Evolutionary conservation across 1,140 invertebrate genomes (phyloP).

Genomic region (Leptinotarsa texana): DNA sequence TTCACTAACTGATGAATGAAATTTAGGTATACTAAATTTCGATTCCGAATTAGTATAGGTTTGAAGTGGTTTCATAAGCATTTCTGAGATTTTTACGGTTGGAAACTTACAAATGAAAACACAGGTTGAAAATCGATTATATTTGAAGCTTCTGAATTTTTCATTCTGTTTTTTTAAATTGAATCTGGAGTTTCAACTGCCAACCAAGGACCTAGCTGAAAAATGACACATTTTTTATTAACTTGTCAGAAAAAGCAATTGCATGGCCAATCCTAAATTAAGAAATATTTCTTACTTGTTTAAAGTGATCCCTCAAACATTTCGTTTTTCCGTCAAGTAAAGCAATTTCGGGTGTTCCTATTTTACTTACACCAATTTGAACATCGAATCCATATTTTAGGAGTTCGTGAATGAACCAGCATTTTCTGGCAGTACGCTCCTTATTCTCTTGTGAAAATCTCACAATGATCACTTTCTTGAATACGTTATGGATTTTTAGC

Average conservation of each 20-base stretch:
- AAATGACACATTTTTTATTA: constrained; percentile 37
- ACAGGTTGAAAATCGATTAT: constrained; percentile 13
- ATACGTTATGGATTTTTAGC: too few species aligned
- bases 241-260: constrained; percentile 72
- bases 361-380: constrained; percentile 95
- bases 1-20: too few species aligned
- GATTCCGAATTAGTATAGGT: too few species aligned
- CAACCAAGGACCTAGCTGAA: constrained; percentile 94
- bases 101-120: too few species aligned
- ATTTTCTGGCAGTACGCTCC: constrained; percentile 94
- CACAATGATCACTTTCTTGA: too few species aligned
- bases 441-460: constrained; percentile 67
- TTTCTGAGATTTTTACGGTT: too few species aligned
- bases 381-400: constrained; percentile 98
- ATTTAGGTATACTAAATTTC: too few species aligned
- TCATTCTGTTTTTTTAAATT: constrained; percentile 71
- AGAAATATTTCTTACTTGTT: constrained; percentile 87
- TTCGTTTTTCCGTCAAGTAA: constrained; percentile 97
- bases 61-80: too few species aligned
- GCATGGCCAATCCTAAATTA: constrained; percentile 99
- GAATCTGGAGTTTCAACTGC: constrained; percentile 97
- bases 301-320: constrained; percentile 99
- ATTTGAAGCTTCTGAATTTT: not conserved
- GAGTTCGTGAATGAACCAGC: constrained; percentile 96
- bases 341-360: constrained; percentile 85